phyloP scores from a whole-genome alignment of 1,140 invertebrate species.

The Macrosteles quadrilineatus region DNA sequence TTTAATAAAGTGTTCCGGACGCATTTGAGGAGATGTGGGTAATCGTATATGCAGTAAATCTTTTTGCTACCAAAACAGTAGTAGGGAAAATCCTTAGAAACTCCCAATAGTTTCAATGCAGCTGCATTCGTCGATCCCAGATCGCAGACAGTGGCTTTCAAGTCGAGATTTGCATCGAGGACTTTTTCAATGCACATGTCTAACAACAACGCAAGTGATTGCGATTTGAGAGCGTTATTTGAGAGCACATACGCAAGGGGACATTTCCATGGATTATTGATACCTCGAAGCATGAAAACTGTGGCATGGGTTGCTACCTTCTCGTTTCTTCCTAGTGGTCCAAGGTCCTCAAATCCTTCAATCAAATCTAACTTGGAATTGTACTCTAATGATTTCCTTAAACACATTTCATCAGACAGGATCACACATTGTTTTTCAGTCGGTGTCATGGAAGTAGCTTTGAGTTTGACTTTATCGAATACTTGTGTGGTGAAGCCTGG shows the following conservation, averaged over 20 bases:
- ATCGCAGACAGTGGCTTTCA: neutral
- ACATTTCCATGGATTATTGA: constrained; percentile 44
- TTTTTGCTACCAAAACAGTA: neutral
- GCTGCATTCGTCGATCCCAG: neutral
- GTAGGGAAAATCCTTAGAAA: neutral
- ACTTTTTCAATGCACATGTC: neutral
- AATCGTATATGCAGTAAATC: constrained; percentile 32
- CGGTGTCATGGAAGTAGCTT: constrained; percentile 37
- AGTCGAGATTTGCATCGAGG: neutral
- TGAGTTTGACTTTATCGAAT: constrained; percentile 41
- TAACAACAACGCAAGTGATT: neutral
- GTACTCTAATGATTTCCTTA: constrained; percentile 43
- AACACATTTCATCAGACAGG: constrained; percentile 48
- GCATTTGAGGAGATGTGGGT: constrained; percentile 38
- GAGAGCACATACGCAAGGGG: constrained; percentile 43
- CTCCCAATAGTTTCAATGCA: neutral
- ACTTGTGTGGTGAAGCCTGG: constrained; percentile 44
- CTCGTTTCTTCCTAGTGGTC: constrained; percentile 30
- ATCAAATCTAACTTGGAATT: constrained; percentile 41
- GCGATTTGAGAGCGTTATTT: neutral
- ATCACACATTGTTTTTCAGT: constrained; percentile 44
- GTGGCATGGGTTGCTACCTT: constrained; percentile 45
- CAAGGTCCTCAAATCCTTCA: constrained; percentile 43
- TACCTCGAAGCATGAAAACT: constrained; percentile 46
- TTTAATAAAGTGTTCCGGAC: constrained; percentile 33